Percentiles rank a stretch among this genome's conserved stretches.
phyloP scores from a whole-genome alignment of 2,888 invertebrate species.

The Phanerotoma sp. region DNA sequence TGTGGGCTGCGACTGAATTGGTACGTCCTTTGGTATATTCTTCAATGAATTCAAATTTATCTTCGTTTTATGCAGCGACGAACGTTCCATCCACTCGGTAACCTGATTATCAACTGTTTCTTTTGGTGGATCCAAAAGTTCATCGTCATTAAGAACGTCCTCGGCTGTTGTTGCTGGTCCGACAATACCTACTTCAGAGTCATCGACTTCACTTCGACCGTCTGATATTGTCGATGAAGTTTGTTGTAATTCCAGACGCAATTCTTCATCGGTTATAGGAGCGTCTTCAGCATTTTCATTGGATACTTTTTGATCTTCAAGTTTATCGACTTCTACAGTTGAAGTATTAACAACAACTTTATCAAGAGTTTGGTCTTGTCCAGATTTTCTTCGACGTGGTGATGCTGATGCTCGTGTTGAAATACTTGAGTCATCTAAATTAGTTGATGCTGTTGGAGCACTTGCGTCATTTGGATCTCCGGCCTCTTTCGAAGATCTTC shows the following conservation, averaged over 20 bases:
- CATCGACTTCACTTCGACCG: slow-evolving; percentile 15
- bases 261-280: neutral
- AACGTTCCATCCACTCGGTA: slow-evolving; percentile 54
- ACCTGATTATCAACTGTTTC: slow-evolving; percentile 40
- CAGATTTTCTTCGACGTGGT: neutral
- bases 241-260: neutral
- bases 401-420: neutral
- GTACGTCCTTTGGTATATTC: slow-evolving; percentile 9
- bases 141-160: slow-evolving; percentile 48
- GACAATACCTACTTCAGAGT: slow-evolving; percentile 47
- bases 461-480: neutral
- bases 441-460: no score
- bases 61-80: slow-evolving; percentile 17
- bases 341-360: neutral
- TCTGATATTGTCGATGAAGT: neutral
- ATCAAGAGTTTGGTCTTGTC: neutral
- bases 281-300: neutral
- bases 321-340: neutral
- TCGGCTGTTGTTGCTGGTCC: slow-evolving; percentile 48
- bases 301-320: neutral
- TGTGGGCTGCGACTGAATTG: slow-evolving; percentile 30
- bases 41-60: no score
- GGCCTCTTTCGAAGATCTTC: neutral
- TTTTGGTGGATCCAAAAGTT: slow-evolving; percentile 30
- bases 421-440: neutral